phyloP scores from a whole-genome alignment of 2,888 invertebrate genomes.

The Vandiemenella viatica region DNA sequence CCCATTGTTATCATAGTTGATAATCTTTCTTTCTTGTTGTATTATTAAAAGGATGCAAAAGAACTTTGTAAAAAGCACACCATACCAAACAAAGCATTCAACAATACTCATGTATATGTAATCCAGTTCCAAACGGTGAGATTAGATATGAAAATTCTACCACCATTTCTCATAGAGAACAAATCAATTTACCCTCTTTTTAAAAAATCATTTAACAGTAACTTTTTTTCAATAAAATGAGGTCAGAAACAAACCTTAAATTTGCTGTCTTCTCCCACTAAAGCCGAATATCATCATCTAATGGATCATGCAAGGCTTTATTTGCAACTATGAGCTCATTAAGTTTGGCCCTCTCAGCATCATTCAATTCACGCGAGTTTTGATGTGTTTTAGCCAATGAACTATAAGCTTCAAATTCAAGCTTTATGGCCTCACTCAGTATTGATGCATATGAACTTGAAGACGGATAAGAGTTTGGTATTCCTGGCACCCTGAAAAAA shows the following conservation, averaged over 20 bases:
- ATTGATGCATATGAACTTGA: no score
- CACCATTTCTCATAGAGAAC: no score
- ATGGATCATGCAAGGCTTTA: conserved; percentile 66
- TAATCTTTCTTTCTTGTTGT: no score
- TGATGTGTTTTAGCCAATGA: conserved; percentile 39
- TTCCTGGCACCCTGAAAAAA: conserved; percentile 32
- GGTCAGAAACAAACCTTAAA: conserved; percentile 35
- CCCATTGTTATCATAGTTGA: no score
- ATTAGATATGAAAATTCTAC: no score
- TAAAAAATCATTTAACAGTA: neutral
- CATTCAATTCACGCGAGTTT: conserved; percentile 44
- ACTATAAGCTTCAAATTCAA: conserved; percentile 64
- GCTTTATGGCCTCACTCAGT: conserved; percentile 67
- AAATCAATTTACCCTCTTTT: neutral
- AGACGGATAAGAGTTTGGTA: conserved; percentile 45
- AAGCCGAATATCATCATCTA: conserved; percentile 65
- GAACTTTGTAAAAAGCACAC: no score
- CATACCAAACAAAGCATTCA: no score
- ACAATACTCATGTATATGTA: no score
- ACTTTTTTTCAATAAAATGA: neutral
- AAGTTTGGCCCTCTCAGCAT: conserved; percentile 68
- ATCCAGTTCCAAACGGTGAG: no score
- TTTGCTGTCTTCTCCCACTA: conserved; percentile 48
- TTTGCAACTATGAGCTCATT: conserved; percentile 75
- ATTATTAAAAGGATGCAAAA: no score